A percentile compares a stretch with the other conserved stretches of the same genome.
Conservation (phyloP, 2,797 vertebrate species). For the Catharus ustulatus region DNA sequence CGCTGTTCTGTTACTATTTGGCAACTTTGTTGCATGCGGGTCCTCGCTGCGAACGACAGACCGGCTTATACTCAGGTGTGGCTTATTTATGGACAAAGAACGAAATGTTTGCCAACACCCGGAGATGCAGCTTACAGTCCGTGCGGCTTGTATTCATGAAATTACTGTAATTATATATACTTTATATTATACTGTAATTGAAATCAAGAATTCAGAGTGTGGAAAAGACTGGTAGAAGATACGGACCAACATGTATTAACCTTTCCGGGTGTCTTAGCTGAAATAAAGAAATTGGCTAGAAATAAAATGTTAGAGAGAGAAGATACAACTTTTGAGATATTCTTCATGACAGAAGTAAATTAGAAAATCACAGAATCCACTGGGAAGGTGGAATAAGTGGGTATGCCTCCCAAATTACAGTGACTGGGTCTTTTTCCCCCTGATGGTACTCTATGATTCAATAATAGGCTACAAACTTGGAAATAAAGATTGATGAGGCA, state of each 20-base stretch:
- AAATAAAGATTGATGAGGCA: background rate
- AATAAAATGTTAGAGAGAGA: background rate
- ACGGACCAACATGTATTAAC: background rate
- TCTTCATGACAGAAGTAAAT: background rate
- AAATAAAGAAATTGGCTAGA: background rate
- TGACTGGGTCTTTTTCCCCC: accelerated
- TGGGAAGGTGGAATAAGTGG: background rate
- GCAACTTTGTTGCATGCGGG: too few relatives aligned
- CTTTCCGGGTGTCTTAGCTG: background rate
- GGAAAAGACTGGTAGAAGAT: background rate
- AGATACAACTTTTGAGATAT: background rate
- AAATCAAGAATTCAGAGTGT: background rate
- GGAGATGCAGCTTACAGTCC: too few relatives aligned
- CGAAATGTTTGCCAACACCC: too few relatives aligned
- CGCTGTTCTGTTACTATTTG: too few relatives aligned
- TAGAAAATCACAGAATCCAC: background rate
- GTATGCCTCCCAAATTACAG: background rate
- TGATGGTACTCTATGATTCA: background rate
- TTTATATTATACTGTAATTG: background rate
- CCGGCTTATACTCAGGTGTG: too few relatives aligned
- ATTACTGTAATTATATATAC: background rate
- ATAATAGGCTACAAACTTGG: background rate
- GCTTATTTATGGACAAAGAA: too few relatives aligned
- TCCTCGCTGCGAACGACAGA: too few relatives aligned
- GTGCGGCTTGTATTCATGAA: too few relatives aligned